Conservation (phyloP, 1,140 invertebrate genomes). For the Pogonognathellus flavescens region DNA sequence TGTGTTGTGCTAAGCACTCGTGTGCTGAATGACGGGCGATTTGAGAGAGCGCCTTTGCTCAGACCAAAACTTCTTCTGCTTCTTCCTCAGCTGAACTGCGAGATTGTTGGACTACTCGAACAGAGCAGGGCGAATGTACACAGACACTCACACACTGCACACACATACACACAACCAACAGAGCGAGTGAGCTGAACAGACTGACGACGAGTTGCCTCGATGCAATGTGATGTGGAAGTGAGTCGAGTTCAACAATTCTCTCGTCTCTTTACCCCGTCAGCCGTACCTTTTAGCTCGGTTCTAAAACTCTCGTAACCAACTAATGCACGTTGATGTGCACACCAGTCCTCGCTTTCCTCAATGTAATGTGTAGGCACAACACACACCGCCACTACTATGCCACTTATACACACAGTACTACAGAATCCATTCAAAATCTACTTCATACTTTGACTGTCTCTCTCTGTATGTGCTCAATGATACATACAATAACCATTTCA, state of each 20-base stretch:
- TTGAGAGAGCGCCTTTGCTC: slow-evolving; percentile 29
- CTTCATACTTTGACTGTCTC: too few species aligned
- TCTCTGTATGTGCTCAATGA: too few species aligned
- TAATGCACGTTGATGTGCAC: too few species aligned
- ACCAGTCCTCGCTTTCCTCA: too few species aligned
- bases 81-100: background rate
- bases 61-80: background rate
- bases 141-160: slow-evolving; percentile 5
- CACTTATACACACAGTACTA: too few species aligned
- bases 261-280: slow-evolving; percentile 20
- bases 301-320: background rate
- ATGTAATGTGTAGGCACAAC: too few species aligned
- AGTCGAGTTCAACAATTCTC: background rate
- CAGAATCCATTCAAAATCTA: too few species aligned
- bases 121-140: background rate
- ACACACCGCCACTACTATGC: too few species aligned
- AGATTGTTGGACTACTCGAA: background rate
- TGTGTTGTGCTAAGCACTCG: slow-evolving; percentile 31
- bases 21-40: slow-evolving; percentile 47
- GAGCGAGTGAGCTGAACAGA: background rate
- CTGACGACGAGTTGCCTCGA: slow-evolving; percentile 10
- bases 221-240: slow-evolving; percentile 5
- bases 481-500: background rate
- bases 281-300: background rate
- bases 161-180: background rate